Evolutionary conservation across 2,113 vertebrate genomes (phyloP), one percentile per base, ranked within the genome.

Genomic region (Corythornis cristatus): DNA sequence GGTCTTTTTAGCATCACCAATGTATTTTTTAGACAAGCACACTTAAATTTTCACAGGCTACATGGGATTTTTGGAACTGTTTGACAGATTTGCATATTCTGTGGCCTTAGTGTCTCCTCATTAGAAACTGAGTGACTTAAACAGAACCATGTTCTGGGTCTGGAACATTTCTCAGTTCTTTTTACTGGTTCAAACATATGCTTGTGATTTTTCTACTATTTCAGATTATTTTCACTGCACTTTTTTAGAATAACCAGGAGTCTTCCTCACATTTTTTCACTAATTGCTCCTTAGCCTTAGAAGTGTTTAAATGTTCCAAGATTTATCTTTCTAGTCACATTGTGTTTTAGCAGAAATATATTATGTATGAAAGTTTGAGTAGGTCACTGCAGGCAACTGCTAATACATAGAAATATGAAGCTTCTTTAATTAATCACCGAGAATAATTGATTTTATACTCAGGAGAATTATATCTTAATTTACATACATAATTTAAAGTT

Each of bases 371-470:
- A 83, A 76, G 15, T 89, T 82, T 82, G n/a, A 78, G 50, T 91
- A 87, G 57, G 42, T 79, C 45, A 75, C 58, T 65, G 40, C 54
- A 53, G 66, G 48, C 57, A 72, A 43, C 29, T 75, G 43, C 48
- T 84, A 40, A 48, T 75, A 48, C 35, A 29, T 11, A 53, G 54
- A 76, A 90, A 58, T 56, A 33, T 48, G 31, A 53, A 74, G 8
- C 23, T 67, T 25, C 65, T 82, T 87, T 91, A 85, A 64, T 74
- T 86, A 83, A 82, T 86, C 78, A 57, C 62, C 19, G 17, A 68
- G 48, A 89, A 83, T 61, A 65, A 81, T 50, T 85, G 29, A 67
- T 90, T 94, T 81, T 81, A 23, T 84, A 75, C 48, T 90, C 40
- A 23, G 35, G 40, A 89, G 62, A 93, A 65, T 79, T 87, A 91